These are phyloP conservation scores for Lates calcarifer DNA, from an alignment of 2,113 vertebrate genomes.

Conservation along the genomic window DNA sequence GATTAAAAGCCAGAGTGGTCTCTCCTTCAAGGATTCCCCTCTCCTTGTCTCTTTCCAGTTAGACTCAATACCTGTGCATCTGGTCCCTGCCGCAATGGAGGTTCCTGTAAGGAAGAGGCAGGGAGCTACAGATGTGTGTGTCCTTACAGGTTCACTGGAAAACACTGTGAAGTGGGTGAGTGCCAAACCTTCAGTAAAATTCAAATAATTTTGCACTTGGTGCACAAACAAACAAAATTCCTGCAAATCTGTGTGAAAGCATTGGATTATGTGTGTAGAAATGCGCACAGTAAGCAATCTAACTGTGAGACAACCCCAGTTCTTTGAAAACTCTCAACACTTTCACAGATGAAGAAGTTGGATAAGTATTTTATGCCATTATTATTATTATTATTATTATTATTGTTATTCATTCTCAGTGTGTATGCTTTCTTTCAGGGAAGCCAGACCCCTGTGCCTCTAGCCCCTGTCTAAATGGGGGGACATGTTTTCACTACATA, in stretches of 20 bases:
- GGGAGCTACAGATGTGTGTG: constrained; percentile 92
- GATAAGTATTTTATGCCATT: too few species aligned
- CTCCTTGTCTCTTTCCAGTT: constrained; percentile 84
- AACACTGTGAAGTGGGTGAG: constrained; percentile 97
- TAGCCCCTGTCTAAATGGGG: constrained; percentile 94
- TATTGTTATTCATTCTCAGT: not conserved
- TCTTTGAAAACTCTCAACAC: too few species aligned
- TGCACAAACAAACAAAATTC: not conserved
- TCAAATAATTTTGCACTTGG: not conserved
- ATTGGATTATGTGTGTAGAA: too few species aligned
- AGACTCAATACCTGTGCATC: constrained; percentile 92
- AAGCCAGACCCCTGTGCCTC: constrained; percentile 96
- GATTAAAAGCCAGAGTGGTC: constrained; percentile 34
- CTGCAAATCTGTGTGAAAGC: not conserved
- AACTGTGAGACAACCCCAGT: too few species aligned
- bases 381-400: not conserved
- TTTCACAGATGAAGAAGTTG: too few species aligned
- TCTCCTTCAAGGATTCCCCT: constrained; percentile 66
- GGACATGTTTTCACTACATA: constrained; percentile 98
- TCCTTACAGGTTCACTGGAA: constrained; percentile 95
- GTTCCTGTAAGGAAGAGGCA: constrained; percentile 91
- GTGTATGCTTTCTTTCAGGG: constrained; percentile 80
- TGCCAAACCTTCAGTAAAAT: constrained; percentile 4
- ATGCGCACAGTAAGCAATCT: too few species aligned
- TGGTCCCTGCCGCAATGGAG: constrained; percentile 93